Evolutionary conservation across 2,888 invertebrate species (phyloP), one percentile per base, ranked within the genome.

Genomic region (Boloria selene): DNA sequence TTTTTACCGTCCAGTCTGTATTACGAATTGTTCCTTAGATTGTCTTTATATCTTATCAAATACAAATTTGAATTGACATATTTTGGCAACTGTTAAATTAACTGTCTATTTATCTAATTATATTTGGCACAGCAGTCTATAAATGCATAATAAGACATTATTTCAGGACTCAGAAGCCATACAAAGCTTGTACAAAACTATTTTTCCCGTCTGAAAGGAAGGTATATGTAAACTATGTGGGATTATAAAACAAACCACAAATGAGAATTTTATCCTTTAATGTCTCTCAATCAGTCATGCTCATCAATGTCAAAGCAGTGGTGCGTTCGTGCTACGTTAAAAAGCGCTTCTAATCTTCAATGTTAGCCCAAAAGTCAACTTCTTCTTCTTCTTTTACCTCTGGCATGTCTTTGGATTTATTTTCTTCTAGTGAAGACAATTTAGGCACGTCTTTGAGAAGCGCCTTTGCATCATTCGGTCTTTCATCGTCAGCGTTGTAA

Each of bases 331-430:
- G 85, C 86, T 78, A 70, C 82, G 77, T 79, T 77, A 79, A 74
- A 67, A 60, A 81, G 81, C 81, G 77, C 75, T 74, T 76, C 86
- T 90, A 91, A 76, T 92, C 90, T 74, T 78, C 87, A 73, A 84
- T 78, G 76, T 84, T 88, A 85, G 82, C 88, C 92, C 92, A 92
- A 81, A 92, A 92, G 79, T 86, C 79, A 77, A 89, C 85, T 44
- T 86, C 87, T 61, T 88, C 89, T 63, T 87, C 75, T 70, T 78
- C 83, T 65, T 80, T 90, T 88, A 89, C 90, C 89, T 91, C 73
- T 31, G 70, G 64, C 31, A 74, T 76, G 74, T 80, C 83, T 65
- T 79, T 77, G 62, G 82, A 79, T 73, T 83, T 87, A 71, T 85
- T 86, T 75, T 93, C 92, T 72, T 91, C 91, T 79, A 90, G 87